phyloP scores from a whole-genome alignment of 2,888 invertebrate genomes.

The Lampropteryx suffumata region DNA sequence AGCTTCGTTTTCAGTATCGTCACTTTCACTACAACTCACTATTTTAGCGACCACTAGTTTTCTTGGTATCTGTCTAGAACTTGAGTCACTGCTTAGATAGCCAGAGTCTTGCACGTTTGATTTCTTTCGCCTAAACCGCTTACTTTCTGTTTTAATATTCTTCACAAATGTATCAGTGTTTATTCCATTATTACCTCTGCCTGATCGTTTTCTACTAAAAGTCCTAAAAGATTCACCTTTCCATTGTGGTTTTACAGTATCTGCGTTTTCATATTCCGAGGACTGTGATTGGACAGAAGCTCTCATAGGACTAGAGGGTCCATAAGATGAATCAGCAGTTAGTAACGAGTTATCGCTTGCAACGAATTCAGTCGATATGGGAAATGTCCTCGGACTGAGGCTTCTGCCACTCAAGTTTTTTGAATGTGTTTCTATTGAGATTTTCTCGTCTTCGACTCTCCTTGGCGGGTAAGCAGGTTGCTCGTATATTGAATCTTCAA shows the following conservation, averaged over 20 bases:
- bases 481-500: slow-evolving; percentile 81
- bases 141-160: slow-evolving; percentile 54
- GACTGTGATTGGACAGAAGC: slow-evolving; percentile 78
- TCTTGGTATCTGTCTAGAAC: slow-evolving; percentile 74
- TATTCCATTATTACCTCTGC: slow-evolving; percentile 43
- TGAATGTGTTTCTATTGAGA: slow-evolving; percentile 72
- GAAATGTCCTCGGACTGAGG: slow-evolving; percentile 74
- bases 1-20: slow-evolving; percentile 91
- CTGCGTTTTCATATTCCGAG: slow-evolving; percentile 76
- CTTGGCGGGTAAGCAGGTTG: slow-evolving; percentile 82
- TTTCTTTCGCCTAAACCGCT: slow-evolving; percentile 62
- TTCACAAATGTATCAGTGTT: slow-evolving; percentile 73
- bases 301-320: slow-evolving; percentile 69
- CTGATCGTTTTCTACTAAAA: slow-evolving; percentile 49
- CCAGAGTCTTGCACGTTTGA: slow-evolving; percentile 88
- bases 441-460: slow-evolving; percentile 64
- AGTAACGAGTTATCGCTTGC: slow-evolving; percentile 45
- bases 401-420: slow-evolving; percentile 88
- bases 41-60: slow-evolving; percentile 76
- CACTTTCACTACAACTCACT: slow-evolving; percentile 87
- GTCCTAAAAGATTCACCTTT: slow-evolving; percentile 50
- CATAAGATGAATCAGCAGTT: slow-evolving; percentile 52
- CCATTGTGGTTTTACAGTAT: slow-evolving; percentile 39
- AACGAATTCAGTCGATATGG: slow-evolving; percentile 50
- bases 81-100: slow-evolving; percentile 92